Percentiles rank a stretch among this genome's conserved stretches.
These are phyloP conservation scores for Pycnomerus fuliginosus DNA, from an alignment of 2,888 invertebrate species.

Conservation along the genomic window DNA sequence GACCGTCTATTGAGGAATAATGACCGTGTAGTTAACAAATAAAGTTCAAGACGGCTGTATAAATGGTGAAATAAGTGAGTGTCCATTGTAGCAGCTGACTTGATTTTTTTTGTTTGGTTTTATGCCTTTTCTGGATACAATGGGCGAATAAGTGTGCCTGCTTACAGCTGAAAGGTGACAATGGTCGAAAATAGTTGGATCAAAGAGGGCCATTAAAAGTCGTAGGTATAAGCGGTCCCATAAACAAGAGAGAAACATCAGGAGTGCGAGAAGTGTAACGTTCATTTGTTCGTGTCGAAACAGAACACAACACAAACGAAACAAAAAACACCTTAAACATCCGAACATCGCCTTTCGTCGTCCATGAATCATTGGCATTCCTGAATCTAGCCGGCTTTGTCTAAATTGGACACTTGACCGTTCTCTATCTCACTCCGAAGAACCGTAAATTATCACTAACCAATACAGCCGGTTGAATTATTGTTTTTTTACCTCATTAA, in stretches of 20 bases:
- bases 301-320: constrained; percentile 47
- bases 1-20: constrained; percentile 42
- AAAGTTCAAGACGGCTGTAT: constrained; percentile 39
- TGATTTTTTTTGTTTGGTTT: constrained; percentile 38
- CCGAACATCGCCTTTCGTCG: constrained; percentile 53
- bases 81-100: constrained; percentile 41
- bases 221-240: constrained; percentile 34
- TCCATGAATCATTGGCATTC: constrained; percentile 54
- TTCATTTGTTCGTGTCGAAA: constrained; percentile 53
- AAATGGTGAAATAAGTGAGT: constrained; percentile 48
- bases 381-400: constrained; percentile 26
- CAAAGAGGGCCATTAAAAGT: constrained; percentile 6
- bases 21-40: constrained; percentile 43
- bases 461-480: constrained; percentile 50
- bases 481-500: constrained; percentile 53
- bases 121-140: constrained; percentile 35
- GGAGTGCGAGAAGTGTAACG: constrained; percentile 51
- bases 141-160: constrained; percentile 37
- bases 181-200: too few relatives aligned
- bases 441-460: constrained; percentile 49
- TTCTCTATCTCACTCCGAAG: constrained; percentile 29
- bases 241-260: constrained; percentile 45
- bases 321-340: constrained; percentile 50
- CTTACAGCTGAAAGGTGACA: too few relatives aligned
- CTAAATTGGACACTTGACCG: not conserved